These are phyloP conservation scores for Aradus depressus DNA, from an alignment of 2,888 invertebrate species.

Conservation along the genomic window DNA sequence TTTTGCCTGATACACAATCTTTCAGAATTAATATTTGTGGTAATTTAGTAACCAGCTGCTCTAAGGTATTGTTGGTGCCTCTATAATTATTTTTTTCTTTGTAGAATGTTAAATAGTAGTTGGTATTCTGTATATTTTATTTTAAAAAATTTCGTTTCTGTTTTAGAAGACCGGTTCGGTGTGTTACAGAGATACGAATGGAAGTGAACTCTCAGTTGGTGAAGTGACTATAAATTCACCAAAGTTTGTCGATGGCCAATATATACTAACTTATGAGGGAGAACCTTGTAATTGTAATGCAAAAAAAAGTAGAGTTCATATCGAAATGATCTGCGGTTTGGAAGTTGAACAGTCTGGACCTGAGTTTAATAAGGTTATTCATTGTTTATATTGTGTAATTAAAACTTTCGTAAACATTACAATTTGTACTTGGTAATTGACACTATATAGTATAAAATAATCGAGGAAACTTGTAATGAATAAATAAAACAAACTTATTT, in stretches of 20 bases:
- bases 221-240: not conserved
- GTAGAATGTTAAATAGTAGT: not conserved
- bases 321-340: slow-evolving; percentile 8
- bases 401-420: too few species aligned
- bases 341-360: too few species aligned
- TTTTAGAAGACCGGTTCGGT: slow-evolving; percentile 6
- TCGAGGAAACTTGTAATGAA: too few species aligned
- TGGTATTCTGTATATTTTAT: too few species aligned
- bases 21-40: slow-evolving; percentile 15
- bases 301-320: slow-evolving; percentile 7
- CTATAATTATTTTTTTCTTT: not conserved
- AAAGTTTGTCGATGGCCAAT: slow-evolving; percentile 4
- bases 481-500: too few species aligned
- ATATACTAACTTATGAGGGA: slow-evolving; percentile 3
- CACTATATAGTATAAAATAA: too few species aligned
- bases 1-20: not conserved
- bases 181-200: slow-evolving; percentile 10
- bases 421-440: too few species aligned
- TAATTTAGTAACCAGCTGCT: not conserved
- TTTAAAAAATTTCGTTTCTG: not conserved
- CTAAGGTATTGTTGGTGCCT: slow-evolving; percentile 2
- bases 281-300: slow-evolving; percentile 8
- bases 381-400: too few species aligned
- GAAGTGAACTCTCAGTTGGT: slow-evolving; percentile 3
- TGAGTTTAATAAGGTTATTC: too few species aligned